phyloP scores from a whole-genome alignment of 2,113 vertebrate genomes.

The Plecotus auritus region DNA sequence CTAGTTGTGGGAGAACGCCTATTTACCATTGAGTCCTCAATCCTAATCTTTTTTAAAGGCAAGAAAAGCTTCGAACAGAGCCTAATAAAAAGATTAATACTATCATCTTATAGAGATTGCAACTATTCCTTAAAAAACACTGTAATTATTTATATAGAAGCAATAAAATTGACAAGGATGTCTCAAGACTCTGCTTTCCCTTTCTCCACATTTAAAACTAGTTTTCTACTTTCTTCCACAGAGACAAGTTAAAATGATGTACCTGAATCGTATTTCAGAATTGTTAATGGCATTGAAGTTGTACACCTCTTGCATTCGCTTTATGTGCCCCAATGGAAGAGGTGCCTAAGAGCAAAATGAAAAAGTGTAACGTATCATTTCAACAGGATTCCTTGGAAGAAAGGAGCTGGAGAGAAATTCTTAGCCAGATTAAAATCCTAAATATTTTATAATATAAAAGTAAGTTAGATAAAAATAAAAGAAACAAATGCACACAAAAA shows the following conservation, averaged over 20 bases:
- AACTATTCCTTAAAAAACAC: not conserved
- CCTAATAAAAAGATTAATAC: not conserved
- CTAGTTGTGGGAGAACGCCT: not conserved
- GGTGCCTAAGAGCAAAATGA: slow-evolving; percentile 82
- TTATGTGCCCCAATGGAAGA: slow-evolving; percentile 89
- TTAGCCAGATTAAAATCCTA: slow-evolving; percentile 51
- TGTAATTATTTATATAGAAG: not conserved
- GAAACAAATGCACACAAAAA: not conserved
- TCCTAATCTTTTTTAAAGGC: not conserved
- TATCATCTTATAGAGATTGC: not conserved
- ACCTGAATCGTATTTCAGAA: slow-evolving; percentile 96
- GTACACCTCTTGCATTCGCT: slow-evolving; percentile 94
- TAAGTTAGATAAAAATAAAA: slow-evolving; percentile 8
- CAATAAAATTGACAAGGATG: not conserved
- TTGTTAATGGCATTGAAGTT: slow-evolving; percentile 88
- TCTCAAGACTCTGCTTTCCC: not conserved
- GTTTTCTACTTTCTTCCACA: slow-evolving; percentile 59
- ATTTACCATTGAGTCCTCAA: not conserved
- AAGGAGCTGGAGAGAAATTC: slow-evolving; percentile 59
- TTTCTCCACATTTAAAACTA: not conserved
- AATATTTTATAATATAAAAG: slow-evolving; percentile 20
- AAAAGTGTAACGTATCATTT: slow-evolving; percentile 44
- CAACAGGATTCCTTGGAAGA: slow-evolving; percentile 69
- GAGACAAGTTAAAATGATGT: slow-evolving; percentile 70
- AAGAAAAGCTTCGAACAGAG: not conserved